A percentile compares a stretch with the other conserved stretches of the same genome.
Conservation (phyloP, 2,888 invertebrate genomes). For the Megamerina dolium region DNA sequence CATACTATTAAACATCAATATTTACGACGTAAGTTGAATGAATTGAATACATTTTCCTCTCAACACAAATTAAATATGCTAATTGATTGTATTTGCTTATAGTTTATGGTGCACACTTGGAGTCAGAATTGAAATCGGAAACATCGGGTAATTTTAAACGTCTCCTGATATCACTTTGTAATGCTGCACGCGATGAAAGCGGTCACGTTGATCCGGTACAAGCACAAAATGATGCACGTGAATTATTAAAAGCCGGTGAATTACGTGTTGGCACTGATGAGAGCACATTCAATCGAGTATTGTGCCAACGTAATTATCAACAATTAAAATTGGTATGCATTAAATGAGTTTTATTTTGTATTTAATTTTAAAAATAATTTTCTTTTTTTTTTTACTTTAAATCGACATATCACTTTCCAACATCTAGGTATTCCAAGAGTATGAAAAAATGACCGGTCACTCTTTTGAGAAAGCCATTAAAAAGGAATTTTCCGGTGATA, state of each 20-base stretch:
- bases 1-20: constrained; percentile 72
- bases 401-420: no score
- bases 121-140: constrained; percentile 77
- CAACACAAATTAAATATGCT: not conserved
- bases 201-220: constrained; percentile 62
- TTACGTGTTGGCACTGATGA: constrained; percentile 73
- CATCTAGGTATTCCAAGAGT: constrained; percentile 46
- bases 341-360: not conserved
- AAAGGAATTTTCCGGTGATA: constrained; percentile 78
- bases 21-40: constrained; percentile 65
- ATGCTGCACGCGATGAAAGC: constrained; percentile 66
- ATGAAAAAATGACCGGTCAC: constrained; percentile 66
- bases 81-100: constrained; percentile 15
- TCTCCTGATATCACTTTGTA: constrained; percentile 77
- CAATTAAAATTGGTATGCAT: constrained; percentile 51
- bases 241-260: constrained; percentile 69
- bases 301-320: constrained; percentile 70
- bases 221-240: constrained; percentile 77
- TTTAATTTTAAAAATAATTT: not conserved
- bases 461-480: constrained; percentile 73
- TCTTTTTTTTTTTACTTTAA: not conserved
- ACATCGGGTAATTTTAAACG: constrained; percentile 89
- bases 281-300: constrained; percentile 75
- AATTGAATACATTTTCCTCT: no score
- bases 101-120: constrained; percentile 76